phyloP scores from a whole-genome alignment of 2,888 invertebrate genomes.

The Archaeoteleia sp. region DNA sequence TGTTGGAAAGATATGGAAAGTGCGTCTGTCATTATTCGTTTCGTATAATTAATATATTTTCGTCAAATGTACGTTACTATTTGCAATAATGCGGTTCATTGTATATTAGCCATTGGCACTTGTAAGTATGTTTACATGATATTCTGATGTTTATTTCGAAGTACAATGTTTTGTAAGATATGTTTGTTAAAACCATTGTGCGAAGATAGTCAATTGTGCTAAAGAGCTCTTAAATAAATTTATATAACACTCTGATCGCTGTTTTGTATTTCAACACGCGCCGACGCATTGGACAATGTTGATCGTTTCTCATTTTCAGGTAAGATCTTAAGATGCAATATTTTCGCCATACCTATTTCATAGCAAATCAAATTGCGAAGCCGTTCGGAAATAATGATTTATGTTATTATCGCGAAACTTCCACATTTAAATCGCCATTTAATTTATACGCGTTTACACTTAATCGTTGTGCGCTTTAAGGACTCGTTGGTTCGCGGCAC shows the following conservation, averaged over 20 bases:
- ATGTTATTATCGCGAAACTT: not conserved
- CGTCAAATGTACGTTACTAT: conserved; percentile 26
- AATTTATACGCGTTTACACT: not conserved
- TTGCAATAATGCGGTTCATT: conserved; percentile 42
- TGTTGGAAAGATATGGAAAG: conserved; percentile 11
- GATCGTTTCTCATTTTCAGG: not conserved
- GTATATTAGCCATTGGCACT: conserved; percentile 49
- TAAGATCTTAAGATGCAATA: not conserved
- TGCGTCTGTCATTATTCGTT: conserved; percentile 1
- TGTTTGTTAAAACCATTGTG: conserved; percentile 51
- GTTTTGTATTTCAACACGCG: no score
- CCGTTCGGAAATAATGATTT: not conserved
- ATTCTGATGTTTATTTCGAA: conserved; percentile 46
- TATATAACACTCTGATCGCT: conserved; percentile 37
- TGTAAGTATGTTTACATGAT: conserved; percentile 48
- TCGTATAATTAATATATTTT: conserved; percentile 27
- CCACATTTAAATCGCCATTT: not conserved
- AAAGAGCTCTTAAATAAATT: conserved; percentile 53
- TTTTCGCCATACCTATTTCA: no score
- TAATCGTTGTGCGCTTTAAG: not conserved
- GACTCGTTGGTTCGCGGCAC: not conserved
- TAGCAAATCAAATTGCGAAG: not conserved
- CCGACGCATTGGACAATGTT: not conserved
- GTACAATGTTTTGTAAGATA: conserved; percentile 53
- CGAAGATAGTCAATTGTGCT: conserved; percentile 53